Percentiles rank a stretch among this genome's conserved stretches.
phyloP scores from a whole-genome alignment of 1,140 invertebrate genomes.

The Brachionus rotundiformis region DNA sequence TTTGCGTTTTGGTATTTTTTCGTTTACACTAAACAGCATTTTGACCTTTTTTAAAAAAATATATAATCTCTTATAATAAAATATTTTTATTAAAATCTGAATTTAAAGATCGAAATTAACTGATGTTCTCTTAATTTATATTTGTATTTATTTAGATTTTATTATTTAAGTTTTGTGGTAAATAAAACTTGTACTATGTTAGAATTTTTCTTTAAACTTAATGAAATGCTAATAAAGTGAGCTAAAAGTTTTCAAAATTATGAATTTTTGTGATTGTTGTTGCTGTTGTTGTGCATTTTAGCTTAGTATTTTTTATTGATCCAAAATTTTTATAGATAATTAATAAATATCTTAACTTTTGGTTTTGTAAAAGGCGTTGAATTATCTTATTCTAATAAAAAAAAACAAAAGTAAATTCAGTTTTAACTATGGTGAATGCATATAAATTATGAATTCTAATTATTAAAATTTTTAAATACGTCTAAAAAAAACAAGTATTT shows the following conservation, averaged over 20 bases:
- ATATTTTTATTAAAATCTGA: neutral
- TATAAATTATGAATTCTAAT: neutral
- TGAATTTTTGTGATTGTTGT: no score
- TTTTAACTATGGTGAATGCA: conserved; percentile 10
- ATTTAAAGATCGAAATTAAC: neutral
- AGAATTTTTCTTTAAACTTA: neutral
- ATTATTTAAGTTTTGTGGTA: neutral
- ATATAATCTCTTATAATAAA: no score
- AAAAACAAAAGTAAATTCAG: conserved; percentile 19
- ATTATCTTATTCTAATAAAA: neutral
- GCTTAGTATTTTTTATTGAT: neutral
- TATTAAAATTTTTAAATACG: conserved; percentile 1
- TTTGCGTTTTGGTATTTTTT: conserved; percentile 38
- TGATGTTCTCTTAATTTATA: neutral
- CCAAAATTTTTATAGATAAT: neutral
- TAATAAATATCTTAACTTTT: neutral
- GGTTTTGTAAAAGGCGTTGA: neutral
- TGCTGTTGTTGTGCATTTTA: neutral
- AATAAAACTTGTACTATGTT: neutral
- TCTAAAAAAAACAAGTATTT: neutral
- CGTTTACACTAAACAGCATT: neutral
- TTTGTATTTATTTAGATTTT: neutral
- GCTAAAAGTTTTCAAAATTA: conserved; percentile 5
- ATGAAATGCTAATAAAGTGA: conserved; percentile 24
- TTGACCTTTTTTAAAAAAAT: neutral